Conservation (phyloP, 1,140 invertebrate genomes). For the Anastrepha obliqua region DNA sequence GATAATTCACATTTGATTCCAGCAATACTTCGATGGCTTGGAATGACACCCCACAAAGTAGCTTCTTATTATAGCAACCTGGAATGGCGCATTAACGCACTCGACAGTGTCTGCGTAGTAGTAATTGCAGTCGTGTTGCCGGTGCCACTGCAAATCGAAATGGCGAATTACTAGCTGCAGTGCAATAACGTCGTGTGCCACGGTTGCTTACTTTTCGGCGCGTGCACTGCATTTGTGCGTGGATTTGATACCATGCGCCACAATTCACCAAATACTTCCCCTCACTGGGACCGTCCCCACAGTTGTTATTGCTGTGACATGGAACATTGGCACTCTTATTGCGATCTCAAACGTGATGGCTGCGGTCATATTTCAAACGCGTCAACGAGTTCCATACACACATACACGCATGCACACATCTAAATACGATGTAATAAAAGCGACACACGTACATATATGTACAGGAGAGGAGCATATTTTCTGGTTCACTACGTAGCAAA, state of each 20-base stretch:
- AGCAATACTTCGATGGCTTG: too few relatives aligned
- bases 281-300: neutral
- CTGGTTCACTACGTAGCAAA: neutral
- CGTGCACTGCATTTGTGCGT: neutral
- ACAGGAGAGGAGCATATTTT: neutral
- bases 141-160: neutral
- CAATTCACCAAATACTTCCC: neutral
- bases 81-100: neutral
- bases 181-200: neutral
- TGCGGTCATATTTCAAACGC: slow-evolving; percentile 41
- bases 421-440: neutral
- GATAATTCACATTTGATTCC: too few relatives aligned
- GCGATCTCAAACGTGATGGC: slow-evolving; percentile 31
- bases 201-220: neutral
- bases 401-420: neutral
- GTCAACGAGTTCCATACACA: slow-evolving; percentile 15
- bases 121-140: neutral
- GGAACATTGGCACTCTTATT: neutral
- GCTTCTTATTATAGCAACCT: too few relatives aligned
- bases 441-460: neutral
- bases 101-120: neutral
- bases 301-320: slow-evolving; percentile 4
- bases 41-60: neutral
- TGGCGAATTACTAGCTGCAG: neutral
- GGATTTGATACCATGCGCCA: neutral